Base-by-base conservation (phyloP, 1,140 invertebrate species). In the Parapsyche elsis region DNA sequence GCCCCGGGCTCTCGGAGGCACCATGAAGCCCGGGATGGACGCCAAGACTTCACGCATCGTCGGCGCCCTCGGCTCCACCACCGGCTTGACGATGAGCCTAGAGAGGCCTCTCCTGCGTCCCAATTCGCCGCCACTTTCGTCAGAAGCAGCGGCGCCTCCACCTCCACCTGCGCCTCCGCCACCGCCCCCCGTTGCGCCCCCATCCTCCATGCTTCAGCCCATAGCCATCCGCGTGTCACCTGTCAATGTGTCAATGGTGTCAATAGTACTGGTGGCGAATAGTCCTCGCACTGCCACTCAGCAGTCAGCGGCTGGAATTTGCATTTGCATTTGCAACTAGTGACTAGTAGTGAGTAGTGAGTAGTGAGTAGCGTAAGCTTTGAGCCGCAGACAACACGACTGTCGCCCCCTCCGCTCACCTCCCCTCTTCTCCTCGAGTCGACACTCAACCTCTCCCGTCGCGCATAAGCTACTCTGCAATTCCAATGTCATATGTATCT, bases 31-130 rank as follows among this genome's bases (percentile, higher is more conserved):
- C 76, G 96, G 96, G 85, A 97, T 95, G 76, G 95, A 95, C 14
- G 95, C 95, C 83, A 96, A 86, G 9, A 96, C 94, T 88, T 96
- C 95, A 80, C 94, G 90, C 95, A 96, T 96, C 38, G 95, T 96
- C n/a, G 90, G 90, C 4, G 90, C 64, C 5, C 64, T 21, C 21
- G 64, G 64, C 64, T 67, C 64, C 23, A 23, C 64, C 23, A 67
- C 64, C 64, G 64, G 64, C 24, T 26, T 24, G 0, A 67, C 64
- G 57, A 45, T 61, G 19, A 38, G 53, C 57, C 49, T 14, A 19
- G 64, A 67, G 1, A 45, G 45, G 30, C 71, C 38, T 5, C 46
- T 21, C n/a, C 71, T 21, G 38, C 71, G 38, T 14, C 44, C 46
- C 44, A 7, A n/a, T 16, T 16, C 10, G 9, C 9, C 1, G 2